These are phyloP conservation scores for Protaetia brevitarsis DNA, from an alignment of 1,140 invertebrate species.

Conservation along the genomic window DNA sequence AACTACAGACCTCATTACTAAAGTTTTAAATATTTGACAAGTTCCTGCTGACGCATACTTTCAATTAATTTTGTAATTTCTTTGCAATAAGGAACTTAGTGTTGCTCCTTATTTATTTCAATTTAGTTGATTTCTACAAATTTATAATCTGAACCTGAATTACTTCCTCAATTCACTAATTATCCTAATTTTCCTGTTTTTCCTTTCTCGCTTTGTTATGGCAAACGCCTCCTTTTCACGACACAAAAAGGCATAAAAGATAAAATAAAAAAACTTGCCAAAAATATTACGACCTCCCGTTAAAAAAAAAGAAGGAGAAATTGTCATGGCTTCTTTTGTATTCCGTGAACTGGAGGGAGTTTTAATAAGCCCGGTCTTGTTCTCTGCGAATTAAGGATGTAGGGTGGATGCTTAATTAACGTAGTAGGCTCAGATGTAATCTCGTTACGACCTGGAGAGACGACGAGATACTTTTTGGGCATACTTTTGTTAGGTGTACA, in stretches of 20 bases:
- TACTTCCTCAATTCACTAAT: too few relatives aligned
- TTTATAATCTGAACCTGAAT: too few relatives aligned
- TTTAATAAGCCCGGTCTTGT: not conserved
- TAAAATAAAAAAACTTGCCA: not conserved
- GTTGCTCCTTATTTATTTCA: too few relatives aligned
- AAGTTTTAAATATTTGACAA: too few relatives aligned
- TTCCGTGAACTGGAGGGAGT: not conserved
- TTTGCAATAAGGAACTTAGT: too few relatives aligned
- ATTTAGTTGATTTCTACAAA: too few relatives aligned
- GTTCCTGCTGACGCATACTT: too few relatives aligned
- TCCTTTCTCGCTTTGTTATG: too few relatives aligned
- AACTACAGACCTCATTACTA: too few relatives aligned
- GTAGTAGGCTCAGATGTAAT: constrained; percentile 1
- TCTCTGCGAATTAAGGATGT: not conserved
- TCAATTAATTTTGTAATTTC: too few relatives aligned
- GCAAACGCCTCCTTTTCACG: too few relatives aligned
- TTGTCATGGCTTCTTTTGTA: not conserved
- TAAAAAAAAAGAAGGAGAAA: not conserved
- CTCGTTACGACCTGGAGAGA: not conserved
- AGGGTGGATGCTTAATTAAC: constrained; percentile 1
- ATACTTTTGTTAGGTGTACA: not conserved
- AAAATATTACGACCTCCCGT: not conserved
- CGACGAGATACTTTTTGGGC: not conserved
- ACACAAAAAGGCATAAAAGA: not conserved
- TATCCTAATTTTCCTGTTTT: too few relatives aligned